These are phyloP conservation scores for Apodemia duryi DNA, from an alignment of 2,888 invertebrate genomes.

Conservation along the genomic window DNA sequence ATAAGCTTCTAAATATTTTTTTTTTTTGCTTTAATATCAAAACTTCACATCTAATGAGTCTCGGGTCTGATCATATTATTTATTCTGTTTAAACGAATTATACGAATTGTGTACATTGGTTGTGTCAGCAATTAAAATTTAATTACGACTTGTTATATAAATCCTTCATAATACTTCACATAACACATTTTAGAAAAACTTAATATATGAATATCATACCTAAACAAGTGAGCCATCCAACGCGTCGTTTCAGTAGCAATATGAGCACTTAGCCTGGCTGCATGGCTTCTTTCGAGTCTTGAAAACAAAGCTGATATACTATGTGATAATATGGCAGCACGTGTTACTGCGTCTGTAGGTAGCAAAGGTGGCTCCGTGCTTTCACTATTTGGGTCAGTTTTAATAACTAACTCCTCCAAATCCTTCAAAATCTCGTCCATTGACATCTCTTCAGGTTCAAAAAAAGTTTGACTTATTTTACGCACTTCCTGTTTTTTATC, in stretches of 20 bases:
- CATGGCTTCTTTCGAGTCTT: constrained; percentile 87
- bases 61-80: no score
- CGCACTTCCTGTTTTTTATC: constrained; percentile 58
- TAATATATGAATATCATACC: constrained; percentile 61
- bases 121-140: background rate
- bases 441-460: constrained; percentile 75
- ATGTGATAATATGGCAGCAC: constrained; percentile 87
- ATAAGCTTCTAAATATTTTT: no score
- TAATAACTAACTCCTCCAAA: constrained; percentile 80
- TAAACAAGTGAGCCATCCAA: constrained; percentile 93
- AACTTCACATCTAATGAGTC: no score
- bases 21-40: no score
- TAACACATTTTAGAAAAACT: background rate
- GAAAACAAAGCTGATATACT: constrained; percentile 92
- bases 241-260: constrained; percentile 91
- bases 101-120: no score
- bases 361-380: constrained; percentile 80
- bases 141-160: background rate
- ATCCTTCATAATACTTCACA: background rate
- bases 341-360: constrained; percentile 81
- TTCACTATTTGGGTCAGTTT: constrained; percentile 81
- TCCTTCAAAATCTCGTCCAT: constrained; percentile 82
- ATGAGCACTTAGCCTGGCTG: constrained; percentile 88
- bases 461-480: constrained; percentile 74
- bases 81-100: no score